A percentile compares a stretch with the other conserved stretches of the same genome.
phyloP scores from a whole-genome alignment of 2,888 invertebrate species.

The Ophion ventricosus region DNA sequence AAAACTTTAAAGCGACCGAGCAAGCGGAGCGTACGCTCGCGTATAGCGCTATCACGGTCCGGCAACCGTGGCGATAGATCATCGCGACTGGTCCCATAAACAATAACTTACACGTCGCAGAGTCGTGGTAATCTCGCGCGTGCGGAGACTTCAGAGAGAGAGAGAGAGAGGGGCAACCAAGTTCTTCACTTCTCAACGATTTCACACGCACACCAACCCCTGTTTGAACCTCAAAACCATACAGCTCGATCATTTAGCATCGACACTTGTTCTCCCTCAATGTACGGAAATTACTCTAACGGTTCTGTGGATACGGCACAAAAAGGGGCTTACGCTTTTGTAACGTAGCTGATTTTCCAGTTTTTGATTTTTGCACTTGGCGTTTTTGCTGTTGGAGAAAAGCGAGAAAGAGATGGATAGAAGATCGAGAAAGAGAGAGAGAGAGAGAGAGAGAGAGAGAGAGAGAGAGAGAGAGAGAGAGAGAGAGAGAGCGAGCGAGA shows the following conservation, averaged over 20 bases:
- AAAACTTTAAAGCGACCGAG: conserved; percentile 44
- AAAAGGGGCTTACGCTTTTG: neutral
- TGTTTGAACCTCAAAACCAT: conserved; percentile 36
- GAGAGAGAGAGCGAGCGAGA: neutral
- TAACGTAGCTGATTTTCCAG: neutral
- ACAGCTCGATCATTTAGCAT: conserved; percentile 40
- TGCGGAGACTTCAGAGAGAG: conserved; percentile 29
- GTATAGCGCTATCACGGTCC: conserved; percentile 76
- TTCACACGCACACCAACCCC: conserved; percentile 61
- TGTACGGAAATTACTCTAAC: conserved; percentile 19
- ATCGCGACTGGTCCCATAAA: conserved; percentile 78
- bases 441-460: neutral
- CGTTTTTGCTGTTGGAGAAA: neutral
- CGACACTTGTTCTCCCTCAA: conserved; percentile 44
- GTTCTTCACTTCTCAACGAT: conserved; percentile 62
- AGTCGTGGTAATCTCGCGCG: conserved; percentile 63
- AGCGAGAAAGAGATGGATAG: neutral
- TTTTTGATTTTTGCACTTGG: neutral
- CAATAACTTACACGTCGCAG: conserved; percentile 80
- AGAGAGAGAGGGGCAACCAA: conserved; percentile 1
- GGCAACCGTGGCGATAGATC: conserved; percentile 80
- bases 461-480: neutral
- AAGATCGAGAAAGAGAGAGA: neutral
- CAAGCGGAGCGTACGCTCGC: conserved; percentile 30
- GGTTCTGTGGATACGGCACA: conserved; percentile 6